These are phyloP conservation scores for Nemopilema nomurai DNA, from an alignment of 30 jellyfish, hydroid and myxozoan species.

Conservation along the genomic window DNA sequence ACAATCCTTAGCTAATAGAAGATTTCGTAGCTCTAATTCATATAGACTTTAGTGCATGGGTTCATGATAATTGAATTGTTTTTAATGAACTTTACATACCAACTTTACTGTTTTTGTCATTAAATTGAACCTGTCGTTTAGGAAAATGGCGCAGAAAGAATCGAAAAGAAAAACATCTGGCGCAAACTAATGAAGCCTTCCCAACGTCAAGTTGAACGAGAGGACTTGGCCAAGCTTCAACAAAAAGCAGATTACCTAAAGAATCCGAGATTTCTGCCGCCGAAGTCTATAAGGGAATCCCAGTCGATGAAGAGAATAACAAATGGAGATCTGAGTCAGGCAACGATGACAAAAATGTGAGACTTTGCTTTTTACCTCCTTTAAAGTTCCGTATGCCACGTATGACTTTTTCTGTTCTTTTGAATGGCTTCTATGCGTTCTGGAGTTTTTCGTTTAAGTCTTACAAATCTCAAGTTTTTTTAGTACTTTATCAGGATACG, in stretches of 20 bases:
- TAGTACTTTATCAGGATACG: too few species aligned
- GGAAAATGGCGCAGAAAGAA: neutral
- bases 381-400: too few species aligned
- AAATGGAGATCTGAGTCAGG: neutral
- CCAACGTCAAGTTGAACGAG: slow-evolving; percentile 77
- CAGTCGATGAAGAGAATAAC: neutral
- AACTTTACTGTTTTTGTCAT: neutral
- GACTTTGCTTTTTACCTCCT: too few species aligned
- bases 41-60: too few species aligned
- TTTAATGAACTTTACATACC: neutral
- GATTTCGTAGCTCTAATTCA: too few species aligned
- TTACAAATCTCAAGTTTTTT: too few species aligned
- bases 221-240: slow-evolving; percentile 70
- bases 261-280: slow-evolving; percentile 75
- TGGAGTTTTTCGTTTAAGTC: too few species aligned
- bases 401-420: neutral
- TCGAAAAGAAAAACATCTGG: slow-evolving; percentile 72
- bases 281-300: slow-evolving; percentile 25
- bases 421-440: too few species aligned
- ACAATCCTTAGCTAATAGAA: too few species aligned
- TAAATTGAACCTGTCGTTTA: neutral
- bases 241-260: slow-evolving; percentile 71
- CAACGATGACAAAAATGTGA: neutral
- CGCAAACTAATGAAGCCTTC: slow-evolving; percentile 70
- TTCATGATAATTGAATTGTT: too few species aligned